Evolutionary conservation across 2,113 vertebrate species (phyloP).

Genomic region (Rhabdomys dilectus): DNA sequence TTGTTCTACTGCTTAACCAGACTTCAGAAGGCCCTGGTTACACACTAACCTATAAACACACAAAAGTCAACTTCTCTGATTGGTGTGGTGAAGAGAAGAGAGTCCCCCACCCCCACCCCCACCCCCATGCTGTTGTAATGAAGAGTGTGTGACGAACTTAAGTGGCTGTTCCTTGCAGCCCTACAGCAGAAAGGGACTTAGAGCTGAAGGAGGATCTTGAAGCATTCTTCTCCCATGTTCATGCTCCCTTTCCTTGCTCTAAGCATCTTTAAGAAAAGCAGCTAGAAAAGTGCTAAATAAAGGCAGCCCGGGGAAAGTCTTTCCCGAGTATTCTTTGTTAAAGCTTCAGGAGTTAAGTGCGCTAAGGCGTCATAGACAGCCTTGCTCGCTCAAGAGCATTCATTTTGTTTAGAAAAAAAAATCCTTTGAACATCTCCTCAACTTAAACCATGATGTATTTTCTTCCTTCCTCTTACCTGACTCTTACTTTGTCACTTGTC

Average conservation of each 20-base stretch:
- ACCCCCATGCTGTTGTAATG: not conserved
- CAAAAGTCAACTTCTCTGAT: constrained; percentile 37
- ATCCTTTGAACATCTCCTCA: constrained; percentile 60
- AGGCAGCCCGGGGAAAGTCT: not conserved
- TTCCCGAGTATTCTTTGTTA: constrained; percentile 34
- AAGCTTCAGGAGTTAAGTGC: constrained; percentile 30
- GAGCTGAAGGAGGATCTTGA: constrained; percentile 46
- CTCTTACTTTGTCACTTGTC: constrained; percentile 22
- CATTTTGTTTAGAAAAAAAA: not conserved
- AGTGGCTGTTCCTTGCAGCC: constrained; percentile 6
- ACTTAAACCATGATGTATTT: constrained; percentile 34
- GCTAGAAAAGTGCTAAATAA: constrained; percentile 55
- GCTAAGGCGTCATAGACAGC: not conserved
- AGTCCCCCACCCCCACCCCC: not conserved
- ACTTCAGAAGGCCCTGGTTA: constrained; percentile 41
- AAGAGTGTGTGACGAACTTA: constrained; percentile 55
- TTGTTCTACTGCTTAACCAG: constrained; percentile 56
- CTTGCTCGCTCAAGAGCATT: constrained; percentile 50
- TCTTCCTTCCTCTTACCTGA: constrained; percentile 35
- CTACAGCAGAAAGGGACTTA: constrained; percentile 14
- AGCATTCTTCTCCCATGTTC: constrained; percentile 28
- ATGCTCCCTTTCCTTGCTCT: not conserved
- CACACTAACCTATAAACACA: constrained; percentile 59
- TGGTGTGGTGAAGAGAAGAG: not conserved
- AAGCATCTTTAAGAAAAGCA: constrained; percentile 61